A percentile compares a stretch with the other conserved stretches of the same genome.
Conservation (phyloP, 2,888 invertebrate species). For the Pinctada fucata region DNA sequence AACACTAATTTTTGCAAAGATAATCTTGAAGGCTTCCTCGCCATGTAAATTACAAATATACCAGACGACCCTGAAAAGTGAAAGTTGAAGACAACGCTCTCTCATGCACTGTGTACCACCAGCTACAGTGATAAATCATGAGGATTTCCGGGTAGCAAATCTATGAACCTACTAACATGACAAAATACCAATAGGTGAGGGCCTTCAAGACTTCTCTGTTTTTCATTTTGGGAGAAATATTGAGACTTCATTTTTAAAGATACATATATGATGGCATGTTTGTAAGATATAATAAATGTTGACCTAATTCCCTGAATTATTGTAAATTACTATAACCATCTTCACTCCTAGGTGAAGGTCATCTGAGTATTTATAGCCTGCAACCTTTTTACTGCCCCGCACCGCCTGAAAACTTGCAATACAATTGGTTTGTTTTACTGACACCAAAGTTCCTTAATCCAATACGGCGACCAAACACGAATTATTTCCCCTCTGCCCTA, state of each 20-base stretch:
- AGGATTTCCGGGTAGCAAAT: not conserved
- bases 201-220: not conserved
- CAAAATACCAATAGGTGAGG: not conserved
- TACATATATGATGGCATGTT: not conserved
- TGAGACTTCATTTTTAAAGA: not conserved
- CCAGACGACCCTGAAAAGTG: not conserved
- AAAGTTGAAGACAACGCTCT: not conserved
- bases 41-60: not conserved
- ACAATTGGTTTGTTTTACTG: constrained; percentile 59
- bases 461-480: constrained; percentile 59
- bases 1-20: not conserved
- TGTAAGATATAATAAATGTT: constrained; percentile 5
- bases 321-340: constrained; percentile 38
- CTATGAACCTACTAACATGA: not conserved
- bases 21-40: not conserved
- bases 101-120: constrained; percentile 25
- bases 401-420: constrained; percentile 64
- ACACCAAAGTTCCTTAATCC: constrained; percentile 60
- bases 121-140: constrained; percentile 22
- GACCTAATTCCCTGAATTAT: constrained; percentile 38
- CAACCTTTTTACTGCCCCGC: constrained; percentile 60
- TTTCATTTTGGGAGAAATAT: not conserved
- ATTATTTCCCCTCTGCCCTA: constrained; percentile 40
- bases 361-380: constrained; percentile 50
- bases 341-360: constrained; percentile 46